Evolutionary conservation across 2,113 vertebrate genomes (phyloP), one percentile per base, ranked within the genome.

Genomic region (Ictalurus furcatus): DNA sequence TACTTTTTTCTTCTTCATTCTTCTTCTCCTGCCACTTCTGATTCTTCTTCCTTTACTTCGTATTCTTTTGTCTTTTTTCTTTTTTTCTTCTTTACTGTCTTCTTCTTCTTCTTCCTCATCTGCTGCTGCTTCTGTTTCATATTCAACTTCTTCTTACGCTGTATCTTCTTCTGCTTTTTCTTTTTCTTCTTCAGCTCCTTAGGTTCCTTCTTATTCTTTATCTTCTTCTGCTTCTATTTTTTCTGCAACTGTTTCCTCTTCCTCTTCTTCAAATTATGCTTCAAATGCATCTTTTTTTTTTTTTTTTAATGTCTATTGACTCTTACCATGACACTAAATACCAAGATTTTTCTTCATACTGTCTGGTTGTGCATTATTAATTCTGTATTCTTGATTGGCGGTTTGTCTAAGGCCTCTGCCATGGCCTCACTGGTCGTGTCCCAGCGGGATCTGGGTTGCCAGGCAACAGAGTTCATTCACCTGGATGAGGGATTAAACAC

Each of bases 401-500:
- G 2, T 28, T 30, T 88, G 59, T n/a, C 71, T 78, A 67, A 97
- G 96, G 96, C 94, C 0, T 90, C 87, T 14, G 94, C 94, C 89
- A 86, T 96, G 89, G 96, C 95, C 0, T 90, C 90, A 0, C 84
- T 89, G 73, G 93, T 96, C 84, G 95, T 96, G 88, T 90, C 83
- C 52, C 93, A 92, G 85, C 84, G 89, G 25, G 95, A 96, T 82
- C 91, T 97, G 21, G 94, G 96, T 87, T 97, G 96, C 90, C 89
- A 79, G 56, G 95, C 95, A 17, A 44, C 93, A 1, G 87, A 91
- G 23, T 67, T 96, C 6, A 91, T 95, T 44, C 92, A 92, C 84
- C 93, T 97, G 87, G 94, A 96, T 85, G 96, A 97, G 89, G 95
- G 95, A 13, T 73, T 93, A 56, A 95, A 94, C 92, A 92, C 92